Evolutionary conservation across 2,888 invertebrate genomes (phyloP).

Genomic region (Eucera pruinosa): DNA sequence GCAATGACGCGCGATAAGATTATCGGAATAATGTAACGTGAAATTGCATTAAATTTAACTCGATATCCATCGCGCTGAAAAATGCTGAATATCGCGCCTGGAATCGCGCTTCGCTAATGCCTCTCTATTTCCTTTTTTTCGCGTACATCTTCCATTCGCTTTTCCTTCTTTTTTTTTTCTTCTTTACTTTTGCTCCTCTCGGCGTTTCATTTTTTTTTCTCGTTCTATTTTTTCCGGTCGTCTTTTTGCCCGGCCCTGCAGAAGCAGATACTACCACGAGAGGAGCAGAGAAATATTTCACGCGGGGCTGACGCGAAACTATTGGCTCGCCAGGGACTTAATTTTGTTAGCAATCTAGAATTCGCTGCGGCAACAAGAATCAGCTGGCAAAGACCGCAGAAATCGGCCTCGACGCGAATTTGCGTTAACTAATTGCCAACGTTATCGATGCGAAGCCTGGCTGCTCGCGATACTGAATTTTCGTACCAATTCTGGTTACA

Average conservation of each 20-base stretch:
- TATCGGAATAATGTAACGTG: constrained; percentile 71
- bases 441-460: constrained; percentile 14
- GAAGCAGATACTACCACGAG: constrained; percentile 31
- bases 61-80: constrained; percentile 66
- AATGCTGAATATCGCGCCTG: constrained; percentile 63
- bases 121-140: constrained; percentile 10
- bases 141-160: not conserved
- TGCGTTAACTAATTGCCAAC: constrained; percentile 50
- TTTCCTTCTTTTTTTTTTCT: too few species aligned
- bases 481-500: not conserved
- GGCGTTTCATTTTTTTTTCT: not conserved
- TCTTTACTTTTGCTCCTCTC: not conserved
- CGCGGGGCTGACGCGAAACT: constrained; percentile 59
- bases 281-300: constrained; percentile 62
- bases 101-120: constrained; percentile 59
- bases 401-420: constrained; percentile 44
- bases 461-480: not conserved
- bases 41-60: constrained; percentile 70
- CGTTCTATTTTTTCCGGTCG: not conserved
- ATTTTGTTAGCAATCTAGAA: constrained; percentile 67
- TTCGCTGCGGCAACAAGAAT: constrained; percentile 54
- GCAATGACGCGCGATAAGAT: constrained; percentile 71
- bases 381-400: constrained; percentile 32
- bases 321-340: constrained; percentile 60
- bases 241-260: not conserved